A percentile compares a stretch with the other conserved stretches of the same genome.
phyloP scores from a whole-genome alignment of 2,113 vertebrate genomes.

The Fukomys damarensis region DNA sequence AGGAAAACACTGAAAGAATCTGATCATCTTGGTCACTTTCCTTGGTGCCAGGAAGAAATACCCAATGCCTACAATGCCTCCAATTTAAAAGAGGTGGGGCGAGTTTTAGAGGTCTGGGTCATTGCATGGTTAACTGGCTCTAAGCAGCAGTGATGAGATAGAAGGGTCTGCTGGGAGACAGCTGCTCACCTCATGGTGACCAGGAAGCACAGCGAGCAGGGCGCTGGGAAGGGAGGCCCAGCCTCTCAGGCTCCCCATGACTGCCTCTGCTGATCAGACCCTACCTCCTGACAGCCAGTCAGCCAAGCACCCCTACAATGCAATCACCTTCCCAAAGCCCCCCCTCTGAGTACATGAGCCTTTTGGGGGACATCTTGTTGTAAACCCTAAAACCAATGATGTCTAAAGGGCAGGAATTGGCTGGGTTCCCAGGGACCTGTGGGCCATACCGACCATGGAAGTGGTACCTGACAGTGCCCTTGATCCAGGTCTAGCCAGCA shows the following conservation, averaged over 20 bases:
- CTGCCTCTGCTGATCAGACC: background rate
- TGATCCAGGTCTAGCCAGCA: background rate
- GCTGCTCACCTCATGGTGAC: background rate
- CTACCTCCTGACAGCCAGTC: background rate
- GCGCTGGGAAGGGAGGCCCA: background rate
- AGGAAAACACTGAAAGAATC: background rate
- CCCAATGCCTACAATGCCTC: background rate
- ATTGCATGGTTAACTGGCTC: background rate
- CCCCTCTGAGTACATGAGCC: background rate
- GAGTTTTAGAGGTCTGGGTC: background rate
- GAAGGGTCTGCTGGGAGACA: background rate
- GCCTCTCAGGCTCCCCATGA: background rate
- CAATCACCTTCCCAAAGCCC: background rate
- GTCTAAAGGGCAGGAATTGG: rapidly evolving
- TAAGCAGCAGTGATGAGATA: no score
- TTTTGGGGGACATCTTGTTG: background rate
- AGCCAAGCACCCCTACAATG: background rate
- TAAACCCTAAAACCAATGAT: background rate
- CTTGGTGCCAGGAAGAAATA: background rate
- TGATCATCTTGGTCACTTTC: background rate
- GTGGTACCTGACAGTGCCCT: rapidly evolving
- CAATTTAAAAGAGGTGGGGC: background rate
- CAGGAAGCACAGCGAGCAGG: background rate
- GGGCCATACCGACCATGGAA: rapidly evolving
- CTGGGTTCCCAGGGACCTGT: rapidly evolving